Conservation (phyloP, 1,140 invertebrate genomes). For the Megalopta genalis region DNA sequence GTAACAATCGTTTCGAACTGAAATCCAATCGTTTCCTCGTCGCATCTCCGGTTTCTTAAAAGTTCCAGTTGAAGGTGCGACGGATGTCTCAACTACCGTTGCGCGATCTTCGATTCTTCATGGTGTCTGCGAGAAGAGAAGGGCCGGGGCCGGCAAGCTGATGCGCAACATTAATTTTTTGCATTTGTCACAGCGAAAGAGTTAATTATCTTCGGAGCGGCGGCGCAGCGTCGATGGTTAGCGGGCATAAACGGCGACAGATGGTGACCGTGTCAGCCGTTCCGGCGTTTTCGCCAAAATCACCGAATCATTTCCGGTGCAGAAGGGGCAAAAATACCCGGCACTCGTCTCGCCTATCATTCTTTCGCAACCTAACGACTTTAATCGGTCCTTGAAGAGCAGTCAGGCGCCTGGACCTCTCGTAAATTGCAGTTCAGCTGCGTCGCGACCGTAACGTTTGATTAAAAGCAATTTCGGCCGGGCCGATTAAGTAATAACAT, state of each 20-base stretch:
- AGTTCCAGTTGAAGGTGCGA: too few species aligned
- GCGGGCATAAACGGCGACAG: neutral
- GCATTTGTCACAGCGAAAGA: constrained; percentile 1
- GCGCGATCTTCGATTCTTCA: too few species aligned
- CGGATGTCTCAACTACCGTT: too few species aligned
- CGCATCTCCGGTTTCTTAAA: too few species aligned
- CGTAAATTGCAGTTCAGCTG: constrained; percentile 35
- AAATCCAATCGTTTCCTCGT: too few species aligned
- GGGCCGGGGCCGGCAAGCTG: neutral
- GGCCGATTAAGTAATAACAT: neutral
- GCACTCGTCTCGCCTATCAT: constrained; percentile 42
- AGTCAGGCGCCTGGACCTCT: constrained; percentile 43
- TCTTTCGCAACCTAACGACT: constrained; percentile 38
- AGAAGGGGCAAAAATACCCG: constrained; percentile 29
- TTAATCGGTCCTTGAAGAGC: constrained; percentile 46
- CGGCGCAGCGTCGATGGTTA: neutral
- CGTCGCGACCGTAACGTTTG: constrained; percentile 25
- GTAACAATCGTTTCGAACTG: too few species aligned
- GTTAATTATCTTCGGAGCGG: neutral
- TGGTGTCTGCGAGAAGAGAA: neutral
- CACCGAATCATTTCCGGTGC: constrained; percentile 44
- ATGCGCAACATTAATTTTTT: neutral
- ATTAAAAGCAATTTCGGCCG: constrained; percentile 27
- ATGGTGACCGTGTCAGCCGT: constrained; percentile 30
- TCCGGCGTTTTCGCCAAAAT: constrained; percentile 24